A percentile compares a stretch with the other conserved stretches of the same genome.
Evolutionary conservation across 2,888 invertebrate species (phyloP).

Genomic region (Eupithecia insigniata): DNA sequence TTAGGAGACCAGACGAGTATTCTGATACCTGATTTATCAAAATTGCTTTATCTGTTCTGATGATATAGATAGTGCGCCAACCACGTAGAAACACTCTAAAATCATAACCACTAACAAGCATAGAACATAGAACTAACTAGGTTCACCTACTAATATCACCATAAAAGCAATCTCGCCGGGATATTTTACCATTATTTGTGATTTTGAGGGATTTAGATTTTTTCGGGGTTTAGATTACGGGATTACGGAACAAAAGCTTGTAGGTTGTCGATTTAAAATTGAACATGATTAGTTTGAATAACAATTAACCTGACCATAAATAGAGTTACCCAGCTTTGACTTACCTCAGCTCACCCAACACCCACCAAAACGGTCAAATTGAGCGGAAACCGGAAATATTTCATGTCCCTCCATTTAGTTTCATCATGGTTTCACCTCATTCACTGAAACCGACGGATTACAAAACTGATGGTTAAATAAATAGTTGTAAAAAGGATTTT

Average conservation of each 20-base stretch:
- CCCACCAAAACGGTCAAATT: constrained; percentile 47
- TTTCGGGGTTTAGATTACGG: no score
- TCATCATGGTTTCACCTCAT: constrained; percentile 62
- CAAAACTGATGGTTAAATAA: constrained; percentile 40
- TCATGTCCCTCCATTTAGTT: constrained; percentile 60
- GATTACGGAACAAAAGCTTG: no score
- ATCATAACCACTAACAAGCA: no score
- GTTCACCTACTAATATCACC: no score
- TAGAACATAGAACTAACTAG: no score
- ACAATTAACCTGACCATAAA: not conserved
- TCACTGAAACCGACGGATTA: constrained; percentile 33
- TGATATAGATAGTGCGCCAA: no score
- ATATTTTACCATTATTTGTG: not conserved
- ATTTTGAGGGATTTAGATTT: not conserved
- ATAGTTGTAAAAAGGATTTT: constrained; percentile 40
- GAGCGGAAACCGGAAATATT: constrained; percentile 68
- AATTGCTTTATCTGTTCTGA: no score
- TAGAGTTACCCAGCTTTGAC: constrained; percentile 17
- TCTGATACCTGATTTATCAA: no score
- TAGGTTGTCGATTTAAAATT: not conserved
- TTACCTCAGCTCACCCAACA: constrained; percentile 14
- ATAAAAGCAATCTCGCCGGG: not conserved
- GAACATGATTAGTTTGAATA: no score
- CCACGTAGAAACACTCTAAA: no score
- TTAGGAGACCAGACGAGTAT: no score